Evolutionary conservation across 2,888 invertebrate species (phyloP), one percentile per base, ranked within the genome.

Genomic region (Drosophila peninsularis): DNA sequence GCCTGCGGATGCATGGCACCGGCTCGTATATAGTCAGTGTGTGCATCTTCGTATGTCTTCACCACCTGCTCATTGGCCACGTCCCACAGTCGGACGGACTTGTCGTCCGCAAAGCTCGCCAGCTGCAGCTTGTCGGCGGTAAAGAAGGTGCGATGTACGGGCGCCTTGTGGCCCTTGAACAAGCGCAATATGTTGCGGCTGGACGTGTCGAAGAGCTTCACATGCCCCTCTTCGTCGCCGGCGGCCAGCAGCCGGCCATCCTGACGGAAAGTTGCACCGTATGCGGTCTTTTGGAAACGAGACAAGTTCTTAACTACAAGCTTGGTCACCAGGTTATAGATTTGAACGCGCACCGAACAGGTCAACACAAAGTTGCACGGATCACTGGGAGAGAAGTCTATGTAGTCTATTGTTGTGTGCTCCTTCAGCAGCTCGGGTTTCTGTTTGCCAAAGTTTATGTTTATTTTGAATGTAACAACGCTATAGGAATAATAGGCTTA

Each of bases 321-420:
- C 92, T 97, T 97, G 37, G 97, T 97, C 47, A 97, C 95, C 1
- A 97, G 96, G 92, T 97, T 97, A 91, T 97, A 98, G 17, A 98
- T 94, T 93, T 96, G 95, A 78, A 98, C 96, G 90, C 97, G 94
- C 1, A 97, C 96, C 0, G 98, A 98, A 90, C 97, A 97, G 60
- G 99, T 98, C 19, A 98, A 96, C 9, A 98, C 98, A 93, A 98
- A 97, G 91, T 97, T 95, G 93, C 97, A 95, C 0, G 98, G 98
- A 89, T 97, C 96, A 11, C 96, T 94, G 0, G 97, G 97, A 70
- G 97, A 96, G 90, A 99, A 97, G 91, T 98, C 96, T 45, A 99
- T 94, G 89, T 97, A 96, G 90, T 98, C 97, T 60, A 99, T 96
- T 0, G 97, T 95, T 24, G 98, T 98, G 92, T 96, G 97, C 92